Conservation (phyloP, 2,113 vertebrate genomes). For the Halcyon malimbica region DNA sequence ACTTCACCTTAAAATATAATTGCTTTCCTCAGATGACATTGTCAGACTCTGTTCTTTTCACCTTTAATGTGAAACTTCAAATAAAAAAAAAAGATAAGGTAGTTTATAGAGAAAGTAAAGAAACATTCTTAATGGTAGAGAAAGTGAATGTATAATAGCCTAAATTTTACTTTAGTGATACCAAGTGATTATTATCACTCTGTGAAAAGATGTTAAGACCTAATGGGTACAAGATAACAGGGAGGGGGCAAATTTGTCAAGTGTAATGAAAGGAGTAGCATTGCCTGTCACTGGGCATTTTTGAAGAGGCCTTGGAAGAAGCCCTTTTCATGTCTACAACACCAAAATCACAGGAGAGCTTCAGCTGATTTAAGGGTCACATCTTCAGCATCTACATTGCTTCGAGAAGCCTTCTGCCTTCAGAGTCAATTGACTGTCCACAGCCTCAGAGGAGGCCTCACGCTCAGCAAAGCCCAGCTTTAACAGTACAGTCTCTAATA, state of each 20-base stretch:
- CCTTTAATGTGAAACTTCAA: background rate
- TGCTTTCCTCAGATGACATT: slow-evolving; percentile 42
- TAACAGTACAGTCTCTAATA: background rate
- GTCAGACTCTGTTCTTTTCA: slow-evolving; percentile 8
- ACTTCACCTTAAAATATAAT: slow-evolving; percentile 52
- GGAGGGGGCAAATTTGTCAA: background rate
- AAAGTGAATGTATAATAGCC: background rate
- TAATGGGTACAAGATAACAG: background rate
- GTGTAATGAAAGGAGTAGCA: background rate
- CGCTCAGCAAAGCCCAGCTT: background rate
- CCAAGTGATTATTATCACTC: background rate
- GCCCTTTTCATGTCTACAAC: background rate
- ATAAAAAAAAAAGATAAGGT: background rate
- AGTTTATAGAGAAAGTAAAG: background rate
- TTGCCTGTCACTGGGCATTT: background rate
- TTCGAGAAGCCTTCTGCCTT: background rate
- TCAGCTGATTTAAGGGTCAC: background rate
- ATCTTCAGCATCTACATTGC: background rate
- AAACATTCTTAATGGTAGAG: background rate
- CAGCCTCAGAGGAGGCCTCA: background rate
- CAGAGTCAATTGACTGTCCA: rapidly evolving
- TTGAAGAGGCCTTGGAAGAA: background rate
- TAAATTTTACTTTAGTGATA: background rate
- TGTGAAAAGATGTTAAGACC: background rate
- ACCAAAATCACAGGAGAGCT: background rate